A percentile compares a stretch with the other conserved stretches of the same genome.
Evolutionary conservation across 2,888 invertebrate species (phyloP).

Genomic region (Apantesis nais): DNA sequence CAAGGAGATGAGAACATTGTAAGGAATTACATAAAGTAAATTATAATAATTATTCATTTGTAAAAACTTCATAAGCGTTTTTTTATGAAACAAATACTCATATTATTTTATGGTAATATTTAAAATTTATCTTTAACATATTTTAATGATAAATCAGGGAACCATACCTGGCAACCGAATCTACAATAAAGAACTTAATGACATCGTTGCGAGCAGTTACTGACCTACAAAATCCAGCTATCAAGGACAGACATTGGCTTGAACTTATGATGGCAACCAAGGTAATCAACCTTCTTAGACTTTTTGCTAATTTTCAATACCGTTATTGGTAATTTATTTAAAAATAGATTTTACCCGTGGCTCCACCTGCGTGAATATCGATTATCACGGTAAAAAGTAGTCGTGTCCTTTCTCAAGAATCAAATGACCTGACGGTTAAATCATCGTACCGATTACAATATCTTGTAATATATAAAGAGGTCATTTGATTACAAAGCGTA

Average conservation of each 20-base stretch:
- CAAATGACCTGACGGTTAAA: no score
- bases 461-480: no score
- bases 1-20: constrained; percentile 92
- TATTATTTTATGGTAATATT: no score
- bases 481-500: no score
- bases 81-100: background rate
- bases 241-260: constrained; percentile 96
- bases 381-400: background rate
- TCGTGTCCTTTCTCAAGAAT: no score
- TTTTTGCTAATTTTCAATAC: background rate
- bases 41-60: background rate
- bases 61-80: background rate
- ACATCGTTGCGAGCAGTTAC: constrained; percentile 96
- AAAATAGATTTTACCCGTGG: background rate
- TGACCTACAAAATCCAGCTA: constrained; percentile 97
- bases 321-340: background rate
- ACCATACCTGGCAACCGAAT: constrained; percentile 91
- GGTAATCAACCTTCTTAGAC: constrained; percentile 71
- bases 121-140: no score
- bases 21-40: constrained; percentile 17
- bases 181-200: constrained; percentile 95
- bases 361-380: background rate
- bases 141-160: constrained; percentile 82
- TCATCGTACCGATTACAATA: no score
- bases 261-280: constrained; percentile 97